Evolutionary conservation across 2,888 invertebrate genomes (phyloP).

Genomic region (Dysmachus trigonus): DNA sequence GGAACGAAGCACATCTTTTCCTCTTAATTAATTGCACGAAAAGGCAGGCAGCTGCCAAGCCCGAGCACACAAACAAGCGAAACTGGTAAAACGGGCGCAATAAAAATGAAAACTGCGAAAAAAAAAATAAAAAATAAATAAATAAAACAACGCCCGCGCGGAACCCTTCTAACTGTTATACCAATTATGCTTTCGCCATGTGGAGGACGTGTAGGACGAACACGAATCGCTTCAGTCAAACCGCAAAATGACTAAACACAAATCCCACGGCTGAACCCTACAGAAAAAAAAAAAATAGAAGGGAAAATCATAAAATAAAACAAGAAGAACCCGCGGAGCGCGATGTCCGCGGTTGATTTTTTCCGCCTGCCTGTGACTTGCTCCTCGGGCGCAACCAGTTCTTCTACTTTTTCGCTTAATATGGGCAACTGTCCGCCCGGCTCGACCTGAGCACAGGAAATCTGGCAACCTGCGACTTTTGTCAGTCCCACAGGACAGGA

Average conservation of each 20-base stretch:
- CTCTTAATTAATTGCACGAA: constrained; percentile 12
- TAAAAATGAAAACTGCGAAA: background rate
- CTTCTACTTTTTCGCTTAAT: constrained; percentile 1
- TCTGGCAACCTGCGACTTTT: constrained; percentile 34
- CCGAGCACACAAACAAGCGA: background rate
- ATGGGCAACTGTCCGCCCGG: background rate
- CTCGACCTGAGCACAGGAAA: constrained; percentile 7
- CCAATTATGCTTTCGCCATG: constrained; percentile 13
- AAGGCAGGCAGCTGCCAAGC: background rate
- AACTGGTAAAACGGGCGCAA: background rate
- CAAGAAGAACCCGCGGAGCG: background rate
- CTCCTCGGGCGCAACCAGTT: background rate
- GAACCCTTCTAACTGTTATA: constrained; percentile 21
- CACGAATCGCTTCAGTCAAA: background rate
- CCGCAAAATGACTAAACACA: background rate
- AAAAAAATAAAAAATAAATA: background rate
- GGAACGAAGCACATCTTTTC: background rate
- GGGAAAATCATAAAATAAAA: background rate
- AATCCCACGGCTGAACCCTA: background rate
- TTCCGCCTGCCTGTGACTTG: background rate
- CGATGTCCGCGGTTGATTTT: constrained; percentile 8
- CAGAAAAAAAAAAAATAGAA: too few relatives aligned
- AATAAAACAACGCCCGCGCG: background rate
- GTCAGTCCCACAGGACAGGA: background rate
- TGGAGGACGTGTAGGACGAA: constrained; percentile 14